A percentile compares a stretch with the other conserved stretches of the same genome.
Evolutionary conservation across 2,113 vertebrate genomes (phyloP).

Genomic region (Stigmatopora nigra): DNA sequence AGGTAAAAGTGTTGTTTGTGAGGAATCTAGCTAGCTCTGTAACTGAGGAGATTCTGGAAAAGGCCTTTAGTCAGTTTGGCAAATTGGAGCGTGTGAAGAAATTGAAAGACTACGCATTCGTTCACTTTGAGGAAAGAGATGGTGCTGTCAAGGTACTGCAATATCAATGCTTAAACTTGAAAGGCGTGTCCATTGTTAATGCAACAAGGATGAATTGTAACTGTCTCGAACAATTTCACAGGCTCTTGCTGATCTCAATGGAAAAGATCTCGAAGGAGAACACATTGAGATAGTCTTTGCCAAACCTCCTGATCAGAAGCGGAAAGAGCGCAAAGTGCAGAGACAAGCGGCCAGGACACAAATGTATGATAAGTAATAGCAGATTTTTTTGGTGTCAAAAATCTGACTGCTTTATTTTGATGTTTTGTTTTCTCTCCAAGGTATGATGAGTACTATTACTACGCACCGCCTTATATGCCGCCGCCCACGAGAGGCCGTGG

Average conservation of each 20-base stretch:
- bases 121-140: slow-evolving; percentile 97
- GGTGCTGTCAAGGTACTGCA: slow-evolving; percentile 90
- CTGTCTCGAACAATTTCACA: slow-evolving; percentile 41
- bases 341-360: slow-evolving; percentile 98
- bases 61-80: slow-evolving; percentile 94
- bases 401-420: slow-evolving; percentile 1
- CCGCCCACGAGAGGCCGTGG: slow-evolving; percentile 90
- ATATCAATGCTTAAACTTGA: fast-evolving
- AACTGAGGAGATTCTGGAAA: slow-evolving; percentile 97
- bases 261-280: slow-evolving; percentile 97
- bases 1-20: slow-evolving; percentile 98
- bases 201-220: background rate
- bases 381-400: background rate
- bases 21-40: slow-evolving; percentile 95
- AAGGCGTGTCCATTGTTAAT: background rate
- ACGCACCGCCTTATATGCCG: slow-evolving; percentile 93
- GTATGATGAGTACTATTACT: slow-evolving; percentile 99
- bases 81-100: slow-evolving; percentile 98
- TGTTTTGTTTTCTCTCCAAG: slow-evolving; percentile 53
- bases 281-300: slow-evolving; percentile 99
- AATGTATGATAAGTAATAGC: slow-evolving; percentile 76
- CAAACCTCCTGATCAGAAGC: slow-evolving; percentile 99
- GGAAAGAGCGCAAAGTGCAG: slow-evolving; percentile 98
- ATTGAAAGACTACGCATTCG: slow-evolving; percentile 98
- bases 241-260: slow-evolving; percentile 98